Evolutionary conservation across 2,888 invertebrate genomes (phyloP).

Genomic region (Tiliacea aurago): DNA sequence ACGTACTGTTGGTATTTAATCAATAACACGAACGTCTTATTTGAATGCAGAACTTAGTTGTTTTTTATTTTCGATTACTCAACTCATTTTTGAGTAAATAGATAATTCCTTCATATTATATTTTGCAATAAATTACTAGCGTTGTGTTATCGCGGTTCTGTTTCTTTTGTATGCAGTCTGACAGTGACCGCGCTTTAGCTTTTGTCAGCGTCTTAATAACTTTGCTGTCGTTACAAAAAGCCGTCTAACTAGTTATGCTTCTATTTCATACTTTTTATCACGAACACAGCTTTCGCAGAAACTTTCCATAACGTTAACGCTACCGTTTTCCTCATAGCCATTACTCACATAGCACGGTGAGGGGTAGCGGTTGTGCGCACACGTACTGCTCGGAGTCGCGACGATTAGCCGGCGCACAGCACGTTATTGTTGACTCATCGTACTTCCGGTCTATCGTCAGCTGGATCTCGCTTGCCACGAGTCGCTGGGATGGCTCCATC

Average conservation of each 20-base stretch:
- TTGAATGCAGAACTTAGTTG: no score
- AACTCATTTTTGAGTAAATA: no score
- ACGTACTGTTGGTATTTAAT: no score
- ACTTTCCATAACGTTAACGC: conserved; percentile 28
- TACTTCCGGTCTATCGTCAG: conserved; percentile 74
- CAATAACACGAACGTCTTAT: no score
- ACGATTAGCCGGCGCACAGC: conserved; percentile 80
- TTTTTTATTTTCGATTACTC: no score
- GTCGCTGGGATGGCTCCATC: conserved; percentile 81
- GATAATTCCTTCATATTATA: no score
- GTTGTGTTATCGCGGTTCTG: no score
- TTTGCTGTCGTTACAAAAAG: conserved; percentile 9
- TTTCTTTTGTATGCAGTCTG: no score
- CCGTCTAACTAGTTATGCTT: conserved; percentile 20
- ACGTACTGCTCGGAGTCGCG: conserved; percentile 71
- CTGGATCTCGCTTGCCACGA: conserved; percentile 81
- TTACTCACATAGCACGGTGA: conserved; percentile 82
- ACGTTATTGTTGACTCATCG: conserved; percentile 84
- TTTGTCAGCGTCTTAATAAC: no score
- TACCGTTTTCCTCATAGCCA: conserved; percentile 16
- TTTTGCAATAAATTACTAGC: no score
- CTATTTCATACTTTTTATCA: conserved; percentile 1
- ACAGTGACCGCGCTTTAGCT: no score
- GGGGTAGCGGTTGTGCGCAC: conserved; percentile 80
- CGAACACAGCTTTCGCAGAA: conserved; percentile 26